Evolutionary conservation across 1,140 invertebrate genomes (phyloP), one percentile per base, ranked within the genome.

Genomic region (Apocrypta bakeri): DNA sequence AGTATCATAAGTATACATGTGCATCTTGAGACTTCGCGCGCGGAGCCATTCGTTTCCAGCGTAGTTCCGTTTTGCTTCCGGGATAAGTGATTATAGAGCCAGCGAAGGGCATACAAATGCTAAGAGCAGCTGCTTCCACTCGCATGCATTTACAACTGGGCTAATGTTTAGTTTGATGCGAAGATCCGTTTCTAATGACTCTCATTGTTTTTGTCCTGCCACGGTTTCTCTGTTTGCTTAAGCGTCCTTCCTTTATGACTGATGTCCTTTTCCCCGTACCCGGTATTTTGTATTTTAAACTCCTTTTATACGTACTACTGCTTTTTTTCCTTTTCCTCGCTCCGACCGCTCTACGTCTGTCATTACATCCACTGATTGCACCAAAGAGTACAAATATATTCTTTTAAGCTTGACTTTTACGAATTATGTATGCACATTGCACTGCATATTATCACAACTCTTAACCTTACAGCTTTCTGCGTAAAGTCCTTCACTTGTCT

Each of bases 21-120:
- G 31, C 33, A 27, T 27, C 37, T 14, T 11, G 66, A 69, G 29
- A 69, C 31, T 24, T 17, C 61, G 29, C 68, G 25, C 68, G 64
- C 48, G 17, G 76, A 24, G 66, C 29, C 66, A 40, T 48, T 68
- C 12, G 42, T 74, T 66, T 79, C 76, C 74, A 79, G 82, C 82
- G 56, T 83, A 71, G 33, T 83, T 83, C 40, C 82, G 77, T 79
- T 74, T 25, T 25, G 25, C 29, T 83, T 78, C 75, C 75, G 48
- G 69, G 81, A 73, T 48, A 78, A 33, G 69, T 77, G 69, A 83
- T 83, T 83, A 64, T 37, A 78, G 74, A 73, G 68, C 27, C 11
- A 11, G n/a, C 11, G 42, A 74, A 74, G 72, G 72, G 72, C 72
- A 21, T 74, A 56, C 56, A 78, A 79, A 79, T 79, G 48, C 37